phyloP scores from a whole-genome alignment of 2,797 vertebrate species.

The Gymnoscopelus microlampas region DNA sequence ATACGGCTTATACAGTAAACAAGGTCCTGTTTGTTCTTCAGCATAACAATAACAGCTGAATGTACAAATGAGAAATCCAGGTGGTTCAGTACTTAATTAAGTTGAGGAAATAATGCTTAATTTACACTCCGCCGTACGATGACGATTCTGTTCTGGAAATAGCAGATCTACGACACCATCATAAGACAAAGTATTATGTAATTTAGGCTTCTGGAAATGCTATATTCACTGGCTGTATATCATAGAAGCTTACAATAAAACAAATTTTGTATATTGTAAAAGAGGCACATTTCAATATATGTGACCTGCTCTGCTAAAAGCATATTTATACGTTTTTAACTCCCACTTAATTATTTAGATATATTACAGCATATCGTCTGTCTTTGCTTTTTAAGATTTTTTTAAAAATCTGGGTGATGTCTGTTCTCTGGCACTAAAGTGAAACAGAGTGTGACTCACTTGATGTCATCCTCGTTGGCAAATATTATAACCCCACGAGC shows the following conservation, averaged over 20 bases:
- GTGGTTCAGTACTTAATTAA: neutral
- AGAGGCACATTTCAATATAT: too few relatives aligned
- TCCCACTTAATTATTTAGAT: too few relatives aligned
- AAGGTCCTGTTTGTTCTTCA: neutral
- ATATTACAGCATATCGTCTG: too few relatives aligned
- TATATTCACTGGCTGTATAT: too few relatives aligned
- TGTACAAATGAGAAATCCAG: neutral
- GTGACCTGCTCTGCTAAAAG: too few relatives aligned
- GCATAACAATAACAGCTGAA: neutral
- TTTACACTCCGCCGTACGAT: neutral
- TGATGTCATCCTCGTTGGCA: constrained; percentile 95
- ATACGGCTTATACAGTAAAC: neutral
- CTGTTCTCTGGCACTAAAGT: neutral
- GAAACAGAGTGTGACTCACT: constrained; percentile 75
- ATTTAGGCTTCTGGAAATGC: too few relatives aligned
- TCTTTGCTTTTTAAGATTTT: too few relatives aligned
- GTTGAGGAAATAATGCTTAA: neutral
- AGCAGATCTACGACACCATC: too few relatives aligned
- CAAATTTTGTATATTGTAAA: too few relatives aligned
- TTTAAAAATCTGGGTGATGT: neutral
- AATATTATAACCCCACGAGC: constrained; percentile 94
- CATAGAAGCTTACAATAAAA: too few relatives aligned
- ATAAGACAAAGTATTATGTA: too few relatives aligned
- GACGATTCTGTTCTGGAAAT: neutral
- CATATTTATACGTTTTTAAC: too few relatives aligned